Percentiles rank a stretch among this genome's conserved stretches.
phyloP scores from a whole-genome alignment of 2,888 invertebrate species.

The Acrobeloides nanus region DNA sequence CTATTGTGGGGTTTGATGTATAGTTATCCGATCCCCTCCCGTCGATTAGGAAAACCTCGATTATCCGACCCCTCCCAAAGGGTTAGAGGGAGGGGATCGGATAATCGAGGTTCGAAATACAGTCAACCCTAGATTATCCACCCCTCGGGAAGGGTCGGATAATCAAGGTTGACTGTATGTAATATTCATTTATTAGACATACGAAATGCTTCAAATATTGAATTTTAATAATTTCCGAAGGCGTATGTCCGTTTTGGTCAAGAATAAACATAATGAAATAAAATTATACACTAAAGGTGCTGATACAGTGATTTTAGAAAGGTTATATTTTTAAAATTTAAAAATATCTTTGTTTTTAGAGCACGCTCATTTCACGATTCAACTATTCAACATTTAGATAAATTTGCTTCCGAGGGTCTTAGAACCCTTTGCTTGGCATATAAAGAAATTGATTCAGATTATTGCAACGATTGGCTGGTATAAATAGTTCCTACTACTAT shows the following conservation, averaged over 20 bases:
- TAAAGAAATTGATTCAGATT: constrained; percentile 62
- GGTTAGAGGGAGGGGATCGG: too few species aligned
- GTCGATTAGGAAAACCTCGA: too few species aligned
- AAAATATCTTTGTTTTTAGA: constrained; percentile 11
- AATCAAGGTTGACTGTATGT: too few species aligned
- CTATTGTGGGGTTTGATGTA: too few species aligned
- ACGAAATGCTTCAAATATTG: constrained; percentile 89
- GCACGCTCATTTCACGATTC: constrained; percentile 26
- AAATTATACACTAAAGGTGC: constrained; percentile 86
- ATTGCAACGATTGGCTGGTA: constrained; percentile 49
- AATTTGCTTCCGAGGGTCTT: constrained; percentile 63
- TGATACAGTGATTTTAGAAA: constrained; percentile 92
- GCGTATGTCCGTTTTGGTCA: constrained; percentile 81
- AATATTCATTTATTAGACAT: constrained; percentile 53
- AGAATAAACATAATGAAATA: constrained; percentile 53
- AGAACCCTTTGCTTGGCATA: constrained; percentile 87
- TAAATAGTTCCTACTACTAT: too few species aligned
- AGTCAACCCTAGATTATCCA: too few species aligned
- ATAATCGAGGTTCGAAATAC: too few species aligned
- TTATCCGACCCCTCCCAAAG: too few species aligned
- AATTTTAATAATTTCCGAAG: constrained; percentile 98
- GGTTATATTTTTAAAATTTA: constrained; percentile 55
- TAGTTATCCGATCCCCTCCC: too few species aligned
- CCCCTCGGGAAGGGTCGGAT: too few species aligned
- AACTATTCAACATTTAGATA: constrained; percentile 54